phyloP scores from a whole-genome alignment of 2,113 vertebrate genomes.

The Poecile atricapillus region DNA sequence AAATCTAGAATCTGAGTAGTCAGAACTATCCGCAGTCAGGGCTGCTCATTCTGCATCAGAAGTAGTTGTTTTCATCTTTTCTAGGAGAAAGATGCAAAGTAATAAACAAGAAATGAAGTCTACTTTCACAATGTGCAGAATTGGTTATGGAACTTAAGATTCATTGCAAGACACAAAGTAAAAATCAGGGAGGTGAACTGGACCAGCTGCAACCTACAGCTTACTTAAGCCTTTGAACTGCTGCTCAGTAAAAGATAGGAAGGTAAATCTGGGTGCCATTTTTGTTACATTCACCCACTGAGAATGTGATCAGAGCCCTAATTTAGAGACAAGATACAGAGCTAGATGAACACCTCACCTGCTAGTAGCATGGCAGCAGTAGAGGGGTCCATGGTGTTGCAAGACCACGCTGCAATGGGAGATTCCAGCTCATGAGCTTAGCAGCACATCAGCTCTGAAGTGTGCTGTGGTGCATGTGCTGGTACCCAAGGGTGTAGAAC shows the following conservation, averaged over 20 bases:
- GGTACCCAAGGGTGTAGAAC: background rate
- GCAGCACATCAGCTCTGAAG: background rate
- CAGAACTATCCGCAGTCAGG: background rate
- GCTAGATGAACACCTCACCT: background rate
- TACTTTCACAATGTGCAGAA: background rate
- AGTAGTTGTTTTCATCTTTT: background rate
- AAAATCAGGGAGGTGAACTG: background rate
- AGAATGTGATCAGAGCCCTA: background rate
- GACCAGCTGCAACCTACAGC: background rate
- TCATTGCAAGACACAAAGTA: background rate
- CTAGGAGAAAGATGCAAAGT: background rate
- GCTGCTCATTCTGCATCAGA: background rate
- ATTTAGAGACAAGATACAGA: background rate
- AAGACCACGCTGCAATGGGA: background rate
- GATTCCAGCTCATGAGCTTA: background rate
- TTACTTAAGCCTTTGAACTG: background rate
- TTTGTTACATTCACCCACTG: background rate
- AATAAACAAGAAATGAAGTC: background rate
- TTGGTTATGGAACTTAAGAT: background rate
- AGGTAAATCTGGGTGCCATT: background rate
- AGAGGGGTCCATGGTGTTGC: background rate
- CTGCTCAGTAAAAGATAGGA: background rate
- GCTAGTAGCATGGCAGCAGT: background rate
- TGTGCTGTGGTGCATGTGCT: rapidly evolving
- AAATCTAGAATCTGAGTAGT: background rate